Conservation (phyloP, 2,888 invertebrate species). For the Keiferia lycopersicella region DNA sequence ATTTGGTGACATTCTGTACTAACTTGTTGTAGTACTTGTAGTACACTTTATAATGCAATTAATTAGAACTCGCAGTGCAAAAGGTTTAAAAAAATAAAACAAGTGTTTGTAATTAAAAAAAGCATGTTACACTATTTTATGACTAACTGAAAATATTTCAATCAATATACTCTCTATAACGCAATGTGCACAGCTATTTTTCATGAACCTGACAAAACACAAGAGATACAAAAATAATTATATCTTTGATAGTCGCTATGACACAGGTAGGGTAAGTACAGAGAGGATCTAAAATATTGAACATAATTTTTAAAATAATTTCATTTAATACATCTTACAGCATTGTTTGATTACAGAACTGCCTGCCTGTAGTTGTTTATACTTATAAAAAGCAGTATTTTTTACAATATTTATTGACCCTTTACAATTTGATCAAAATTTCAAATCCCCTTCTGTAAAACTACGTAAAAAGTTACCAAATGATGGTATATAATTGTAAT, state of each 20-base stretch:
- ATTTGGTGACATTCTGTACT: not conserved
- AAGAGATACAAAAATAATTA: slow-evolving; percentile 24
- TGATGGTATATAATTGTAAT: not conserved
- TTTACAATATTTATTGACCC: not conserved
- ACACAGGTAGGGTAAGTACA: not conserved
- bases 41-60: not conserved
- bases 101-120: slow-evolving; percentile 63
- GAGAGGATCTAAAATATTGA: not conserved
- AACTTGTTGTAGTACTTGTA: not conserved
- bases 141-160: slow-evolving; percentile 67
- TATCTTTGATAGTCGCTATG: slow-evolving; percentile 29
- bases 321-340: not conserved
- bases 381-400: not conserved
- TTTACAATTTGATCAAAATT: slow-evolving; percentile 4
- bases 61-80: slow-evolving; percentile 1
- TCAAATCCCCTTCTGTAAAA: not conserved
- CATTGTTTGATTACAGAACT: too few species aligned
- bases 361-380: too few species aligned
- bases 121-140: slow-evolving; percentile 73
- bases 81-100: slow-evolving; percentile 53
- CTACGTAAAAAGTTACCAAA: not conserved
- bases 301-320: not conserved
- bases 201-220: slow-evolving; percentile 55
- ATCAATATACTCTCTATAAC: slow-evolving; percentile 57
- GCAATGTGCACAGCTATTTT: slow-evolving; percentile 67